phyloP scores from a whole-genome alignment of 2,888 invertebrate genomes.

The Mantis religiosa region DNA sequence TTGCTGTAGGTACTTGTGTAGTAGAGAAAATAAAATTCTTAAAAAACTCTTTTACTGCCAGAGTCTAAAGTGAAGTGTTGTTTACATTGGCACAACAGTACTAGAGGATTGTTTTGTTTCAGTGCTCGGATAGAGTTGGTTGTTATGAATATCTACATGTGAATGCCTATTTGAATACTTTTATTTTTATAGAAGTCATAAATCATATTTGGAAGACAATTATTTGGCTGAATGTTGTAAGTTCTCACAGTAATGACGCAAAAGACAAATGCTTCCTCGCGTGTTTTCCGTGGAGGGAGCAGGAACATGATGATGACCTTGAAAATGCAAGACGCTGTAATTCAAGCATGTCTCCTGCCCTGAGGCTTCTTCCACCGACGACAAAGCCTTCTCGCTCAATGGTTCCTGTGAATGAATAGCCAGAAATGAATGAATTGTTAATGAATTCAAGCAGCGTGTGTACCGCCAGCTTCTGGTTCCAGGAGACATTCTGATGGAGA shows the following conservation, averaged over 20 bases:
- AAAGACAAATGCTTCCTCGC: too few relatives aligned
- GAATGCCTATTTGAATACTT: background rate
- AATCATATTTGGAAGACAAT: background rate
- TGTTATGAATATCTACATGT: background rate
- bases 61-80: too few relatives aligned
- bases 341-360: conserved; percentile 12
- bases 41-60: too few relatives aligned
- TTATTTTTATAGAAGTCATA: background rate
- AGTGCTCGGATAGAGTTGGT: too few relatives aligned
- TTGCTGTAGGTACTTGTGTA: too few relatives aligned
- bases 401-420: background rate
- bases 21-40: too few relatives aligned
- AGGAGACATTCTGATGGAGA: background rate
- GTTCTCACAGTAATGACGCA: too few relatives aligned
- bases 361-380: background rate
- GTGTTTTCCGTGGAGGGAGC: background rate
- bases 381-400: background rate
- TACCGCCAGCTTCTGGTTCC: background rate
- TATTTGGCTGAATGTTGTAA: background rate
- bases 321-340: background rate
- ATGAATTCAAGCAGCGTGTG: background rate
- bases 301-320: background rate
- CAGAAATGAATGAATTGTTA: background rate
- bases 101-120: too few relatives aligned
- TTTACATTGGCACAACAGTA: too few relatives aligned